These are phyloP conservation scores for Astyanax mexicanus DNA, from an alignment of 2,797 vertebrate species.

Conservation along the genomic window DNA sequence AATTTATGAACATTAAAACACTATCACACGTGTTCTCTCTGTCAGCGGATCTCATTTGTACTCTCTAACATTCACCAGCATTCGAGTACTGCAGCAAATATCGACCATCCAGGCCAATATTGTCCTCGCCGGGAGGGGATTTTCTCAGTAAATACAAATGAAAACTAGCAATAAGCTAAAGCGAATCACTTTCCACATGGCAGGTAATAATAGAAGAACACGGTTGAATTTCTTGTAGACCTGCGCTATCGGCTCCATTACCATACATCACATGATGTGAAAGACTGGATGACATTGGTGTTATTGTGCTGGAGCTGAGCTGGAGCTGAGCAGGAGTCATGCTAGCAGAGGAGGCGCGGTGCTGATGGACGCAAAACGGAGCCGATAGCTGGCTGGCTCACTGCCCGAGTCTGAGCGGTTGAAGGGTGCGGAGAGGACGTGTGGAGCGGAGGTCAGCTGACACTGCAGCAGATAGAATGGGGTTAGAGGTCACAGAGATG, in stretches of 20 bases:
- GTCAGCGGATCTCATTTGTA: constrained; percentile 20
- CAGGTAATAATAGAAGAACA: background rate
- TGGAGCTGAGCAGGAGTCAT: background rate
- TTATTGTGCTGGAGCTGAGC: background rate
- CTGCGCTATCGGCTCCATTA: constrained; percentile 1
- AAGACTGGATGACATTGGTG: constrained; percentile 44
- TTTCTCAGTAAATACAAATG: constrained; percentile 19
- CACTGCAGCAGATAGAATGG: background rate
- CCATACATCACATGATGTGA: constrained; percentile 10
- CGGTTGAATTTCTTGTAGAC: background rate
- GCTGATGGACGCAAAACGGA: constrained; percentile 47
- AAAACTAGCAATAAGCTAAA: background rate
- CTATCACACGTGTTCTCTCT: constrained; percentile 31
- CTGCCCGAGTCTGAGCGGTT: constrained; percentile 17
- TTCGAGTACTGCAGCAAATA: constrained; percentile 28
- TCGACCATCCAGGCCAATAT: constrained; percentile 6
- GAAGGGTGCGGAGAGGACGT: constrained; percentile 38
- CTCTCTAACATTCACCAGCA: background rate
- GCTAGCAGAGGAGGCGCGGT: constrained; percentile 5
- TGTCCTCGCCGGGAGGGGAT: background rate
- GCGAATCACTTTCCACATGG: constrained; percentile 1
- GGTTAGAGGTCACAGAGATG: background rate
- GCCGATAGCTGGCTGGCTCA: constrained; percentile 27
- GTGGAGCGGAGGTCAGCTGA: background rate
- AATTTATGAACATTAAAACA: constrained; percentile 54